Evolutionary conservation across 2,113 vertebrate species (phyloP), one percentile per base, ranked within the genome.

Genomic region (Nannobrachium achirus): DNA sequence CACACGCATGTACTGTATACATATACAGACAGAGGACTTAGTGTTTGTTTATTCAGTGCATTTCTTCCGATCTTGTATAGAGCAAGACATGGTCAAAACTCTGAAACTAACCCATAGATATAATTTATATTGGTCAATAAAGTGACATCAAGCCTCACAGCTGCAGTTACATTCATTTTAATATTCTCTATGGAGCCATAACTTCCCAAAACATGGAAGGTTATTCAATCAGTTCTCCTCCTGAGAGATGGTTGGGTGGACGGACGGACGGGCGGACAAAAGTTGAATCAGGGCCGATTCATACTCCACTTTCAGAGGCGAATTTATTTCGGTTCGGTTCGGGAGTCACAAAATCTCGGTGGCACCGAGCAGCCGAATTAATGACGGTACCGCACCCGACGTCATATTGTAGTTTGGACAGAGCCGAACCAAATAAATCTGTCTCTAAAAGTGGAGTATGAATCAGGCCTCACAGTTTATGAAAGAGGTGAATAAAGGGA

Each of bases 51-150:
- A 10, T 53, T 38, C 0, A 55, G 44, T 50, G 48, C 55, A 66
- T 76, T 80, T 81, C 56, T 62, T 67, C 75, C 69, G 59, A 56
- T 16, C 79, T 74, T 67, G 76, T 53, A 77, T 66, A 67, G n/a
- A n/a, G 51, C 68, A 76, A 55, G 64, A 14, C 11, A 14, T 7
- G 15, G 52, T 55, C n/a, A 15, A 14, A 19, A n/a, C n/a, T 56
- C 33, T 79, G 3, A 71, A n/a, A n/a, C n/a, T n/a, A n/a, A 63
- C 13, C 74, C 65, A 56, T 63, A 76, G 69, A 79, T 78, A 81
- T 33, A 33, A 33, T 33, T 33, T 33, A 33, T 69, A 85, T 68
- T 74, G 76, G 64, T 61, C 25, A 45, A 20, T 63, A 68, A 82
- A 82, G 76, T 65, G 18, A 61, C 58, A n/a, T n/a, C n/a, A n/a